Conservation (phyloP, 2,113 vertebrate species). For the Malurus melanocephalus region DNA sequence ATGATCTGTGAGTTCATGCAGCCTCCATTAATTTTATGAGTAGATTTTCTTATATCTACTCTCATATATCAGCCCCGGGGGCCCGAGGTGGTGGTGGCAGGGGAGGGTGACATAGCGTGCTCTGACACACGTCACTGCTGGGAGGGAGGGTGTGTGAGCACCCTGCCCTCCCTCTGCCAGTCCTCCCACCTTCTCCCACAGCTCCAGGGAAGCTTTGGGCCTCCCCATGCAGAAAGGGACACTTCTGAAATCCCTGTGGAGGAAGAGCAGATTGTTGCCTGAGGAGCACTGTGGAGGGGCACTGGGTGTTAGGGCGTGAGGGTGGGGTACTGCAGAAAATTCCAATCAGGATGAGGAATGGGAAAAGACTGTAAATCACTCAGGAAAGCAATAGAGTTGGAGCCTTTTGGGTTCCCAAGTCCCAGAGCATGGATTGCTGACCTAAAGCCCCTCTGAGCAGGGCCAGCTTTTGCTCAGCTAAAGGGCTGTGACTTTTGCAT, state of each 20-base stretch:
- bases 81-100: not conserved
- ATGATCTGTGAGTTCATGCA: slow-evolving; percentile 45
- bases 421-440: not conserved
- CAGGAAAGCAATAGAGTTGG: not conserved
- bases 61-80: not conserved
- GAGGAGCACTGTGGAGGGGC: not conserved
- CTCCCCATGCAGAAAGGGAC: not conserved
- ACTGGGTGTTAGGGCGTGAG: not conserved
- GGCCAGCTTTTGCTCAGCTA: not conserved
- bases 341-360: not conserved
- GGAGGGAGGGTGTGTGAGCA: not conserved
- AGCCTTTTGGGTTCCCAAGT: not conserved
- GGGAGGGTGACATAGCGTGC: not conserved
- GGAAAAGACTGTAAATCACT: not conserved
- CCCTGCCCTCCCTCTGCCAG: not conserved
- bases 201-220: not conserved
- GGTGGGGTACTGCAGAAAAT: not conserved
- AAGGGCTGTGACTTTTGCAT: not conserved
- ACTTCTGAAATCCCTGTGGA: not conserved
- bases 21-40: slow-evolving; percentile 42
- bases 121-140: not conserved
- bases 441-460: not conserved
- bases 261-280: not conserved
- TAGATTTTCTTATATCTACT: slow-evolving; percentile 30
- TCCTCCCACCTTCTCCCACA: not conserved